Evolutionary conservation across 2,888 invertebrate species (phyloP).

Genomic region (Noctua comes): DNA sequence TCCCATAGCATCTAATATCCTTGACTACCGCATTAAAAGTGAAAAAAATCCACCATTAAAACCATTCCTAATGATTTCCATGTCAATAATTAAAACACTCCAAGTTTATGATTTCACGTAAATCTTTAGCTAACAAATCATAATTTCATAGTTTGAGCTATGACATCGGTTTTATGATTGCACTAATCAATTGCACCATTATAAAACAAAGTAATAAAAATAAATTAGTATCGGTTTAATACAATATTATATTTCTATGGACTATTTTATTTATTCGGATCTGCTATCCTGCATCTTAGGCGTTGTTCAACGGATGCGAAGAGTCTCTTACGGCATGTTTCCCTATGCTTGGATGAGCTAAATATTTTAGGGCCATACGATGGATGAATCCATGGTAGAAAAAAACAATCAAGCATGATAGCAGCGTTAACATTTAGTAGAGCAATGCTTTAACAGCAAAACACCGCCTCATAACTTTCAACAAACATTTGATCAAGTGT

Average conservation of each 20-base stretch:
- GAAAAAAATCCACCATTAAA: neutral
- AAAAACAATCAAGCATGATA: neutral
- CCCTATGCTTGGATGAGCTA: neutral
- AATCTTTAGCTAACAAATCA: slow-evolving; percentile 22
- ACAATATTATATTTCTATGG: neutral
- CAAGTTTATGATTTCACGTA: neutral
- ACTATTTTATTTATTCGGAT: neutral
- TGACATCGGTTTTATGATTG: slow-evolving; percentile 5
- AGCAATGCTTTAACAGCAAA: neutral
- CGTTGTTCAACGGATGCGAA: neutral
- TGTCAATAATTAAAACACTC: slow-evolving; percentile 12
- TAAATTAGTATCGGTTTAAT: neutral
- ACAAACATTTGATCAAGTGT: neutral
- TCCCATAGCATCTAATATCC: neutral
- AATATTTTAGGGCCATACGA: no score
- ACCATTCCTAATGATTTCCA: neutral
- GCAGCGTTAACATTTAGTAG: neutral
- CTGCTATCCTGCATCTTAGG: neutral
- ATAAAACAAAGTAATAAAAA: neutral
- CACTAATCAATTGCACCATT: slow-evolving; percentile 10
- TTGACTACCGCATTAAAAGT: neutral
- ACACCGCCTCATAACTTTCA: neutral
- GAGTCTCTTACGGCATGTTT: neutral
- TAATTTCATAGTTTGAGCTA: slow-evolving; percentile 20
- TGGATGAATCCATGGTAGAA: neutral